phyloP scores from a whole-genome alignment of 2,113 vertebrate genomes.

The Cyphomyrus plagiostoma region DNA sequence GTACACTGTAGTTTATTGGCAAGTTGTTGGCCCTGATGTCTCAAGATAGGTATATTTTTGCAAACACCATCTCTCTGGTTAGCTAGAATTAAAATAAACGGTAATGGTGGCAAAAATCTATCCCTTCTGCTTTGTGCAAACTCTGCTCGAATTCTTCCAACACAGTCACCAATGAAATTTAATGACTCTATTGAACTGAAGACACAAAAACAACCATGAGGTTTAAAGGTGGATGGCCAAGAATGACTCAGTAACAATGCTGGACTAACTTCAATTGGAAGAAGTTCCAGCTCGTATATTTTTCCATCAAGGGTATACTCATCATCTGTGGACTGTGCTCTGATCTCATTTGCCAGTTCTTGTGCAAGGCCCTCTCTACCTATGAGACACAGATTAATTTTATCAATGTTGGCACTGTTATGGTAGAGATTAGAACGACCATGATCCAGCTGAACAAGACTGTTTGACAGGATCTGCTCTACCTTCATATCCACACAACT shows the following conservation, averaged over 20 bases:
- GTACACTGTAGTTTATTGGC: conserved; percentile 97
- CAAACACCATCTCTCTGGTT: conserved; percentile 86
- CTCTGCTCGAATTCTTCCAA: conserved; percentile 88
- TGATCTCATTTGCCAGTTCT: conserved; percentile 93
- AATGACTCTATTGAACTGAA: conserved; percentile 96
- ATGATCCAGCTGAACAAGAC: conserved; percentile 84
- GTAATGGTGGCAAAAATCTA: conserved; percentile 78
- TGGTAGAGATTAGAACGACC: conserved; percentile 85
- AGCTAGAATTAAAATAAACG: conserved; percentile 91
- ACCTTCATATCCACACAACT: conserved; percentile 94
- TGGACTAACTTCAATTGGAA: conserved; percentile 85
- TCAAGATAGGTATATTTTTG: conserved; percentile 92
- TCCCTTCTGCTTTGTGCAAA: conserved; percentile 83
- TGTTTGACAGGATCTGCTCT: conserved; percentile 86
- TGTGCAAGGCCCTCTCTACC: conserved; percentile 92
- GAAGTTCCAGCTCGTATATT: conserved; percentile 94
- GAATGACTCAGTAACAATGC: conserved; percentile 83
- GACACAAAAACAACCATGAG: conserved; percentile 95
- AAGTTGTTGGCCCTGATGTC: conserved; percentile 93
- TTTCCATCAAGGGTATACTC: conserved; percentile 97
- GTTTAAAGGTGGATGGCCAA: conserved; percentile 86
- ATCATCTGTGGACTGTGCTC: conserved; percentile 92
- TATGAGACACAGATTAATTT: conserved; percentile 93
- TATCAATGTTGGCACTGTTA: conserved; percentile 87
- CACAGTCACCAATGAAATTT: conserved; percentile 88